A percentile compares a stretch with the other conserved stretches of the same genome.
Conservation (phyloP, 2,113 vertebrate species). For the Gobiocypris rarus region DNA sequence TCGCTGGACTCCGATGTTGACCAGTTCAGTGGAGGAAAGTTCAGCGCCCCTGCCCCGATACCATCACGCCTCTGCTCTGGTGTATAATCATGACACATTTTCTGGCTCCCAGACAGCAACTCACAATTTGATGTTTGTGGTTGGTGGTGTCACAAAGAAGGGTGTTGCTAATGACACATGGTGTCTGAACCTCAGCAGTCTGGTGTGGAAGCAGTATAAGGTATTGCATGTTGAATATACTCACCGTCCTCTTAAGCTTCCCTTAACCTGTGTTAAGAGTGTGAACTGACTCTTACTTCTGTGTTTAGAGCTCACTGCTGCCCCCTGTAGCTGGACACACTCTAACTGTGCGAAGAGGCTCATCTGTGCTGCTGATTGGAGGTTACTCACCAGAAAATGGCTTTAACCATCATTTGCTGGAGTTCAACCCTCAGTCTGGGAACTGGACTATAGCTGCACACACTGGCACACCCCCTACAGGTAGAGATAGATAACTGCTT, state of each 20-base stretch:
- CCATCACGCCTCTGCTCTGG: slow-evolving; percentile 84
- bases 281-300: neutral
- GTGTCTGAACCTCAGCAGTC: slow-evolving; percentile 88
- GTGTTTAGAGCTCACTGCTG: slow-evolving; percentile 76
- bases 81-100: slow-evolving; percentile 70
- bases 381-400: slow-evolving; percentile 91
- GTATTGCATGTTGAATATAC: slow-evolving; percentile 60
- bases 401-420: slow-evolving; percentile 87
- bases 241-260: neutral
- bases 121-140: slow-evolving; percentile 84
- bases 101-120: slow-evolving; percentile 65
- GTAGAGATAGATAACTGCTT: slow-evolving; percentile 60
- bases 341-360: slow-evolving; percentile 80
- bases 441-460: slow-evolving; percentile 84
- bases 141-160: slow-evolving; percentile 82
- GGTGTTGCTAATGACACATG: slow-evolving; percentile 85
- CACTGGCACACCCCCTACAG: slow-evolving; percentile 88
- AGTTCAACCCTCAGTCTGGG: slow-evolving; percentile 80
- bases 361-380: slow-evolving; percentile 84
- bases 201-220: slow-evolving; percentile 87
- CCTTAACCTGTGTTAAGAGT: neutral
- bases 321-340: slow-evolving; percentile 87
- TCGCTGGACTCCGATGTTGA: slow-evolving; percentile 91
- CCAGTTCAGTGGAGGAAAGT: slow-evolving; percentile 81
- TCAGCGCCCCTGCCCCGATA: slow-evolving; percentile 81